Conservation (phyloP, 2,888 invertebrate genomes). For the Taphrorychus bicolor region DNA sequence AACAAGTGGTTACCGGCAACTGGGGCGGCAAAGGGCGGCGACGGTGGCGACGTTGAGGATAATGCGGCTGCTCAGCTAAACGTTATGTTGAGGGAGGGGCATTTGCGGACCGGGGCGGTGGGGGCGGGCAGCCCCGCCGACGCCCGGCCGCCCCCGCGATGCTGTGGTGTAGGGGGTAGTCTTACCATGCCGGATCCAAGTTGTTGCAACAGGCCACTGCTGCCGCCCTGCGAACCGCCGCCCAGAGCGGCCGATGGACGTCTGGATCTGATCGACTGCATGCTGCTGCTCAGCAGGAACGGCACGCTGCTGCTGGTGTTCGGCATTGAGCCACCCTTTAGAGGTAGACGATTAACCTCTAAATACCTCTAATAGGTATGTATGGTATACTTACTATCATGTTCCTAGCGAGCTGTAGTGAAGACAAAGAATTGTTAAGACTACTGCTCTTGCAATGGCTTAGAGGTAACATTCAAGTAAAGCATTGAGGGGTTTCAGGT, state of each 20-base stretch:
- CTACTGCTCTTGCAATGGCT: background rate
- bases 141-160: slow-evolving; percentile 41
- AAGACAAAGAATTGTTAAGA: slow-evolving; percentile 19
- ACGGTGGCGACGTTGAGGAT: slow-evolving; percentile 29
- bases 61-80: slow-evolving; percentile 62
- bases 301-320: slow-evolving; percentile 90
- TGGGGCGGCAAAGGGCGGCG: slow-evolving; percentile 41
- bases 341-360: background rate
- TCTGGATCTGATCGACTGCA: slow-evolving; percentile 78
- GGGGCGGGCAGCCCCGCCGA: slow-evolving; percentile 33
- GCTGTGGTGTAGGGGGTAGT: slow-evolving; percentile 56
- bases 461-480: slow-evolving; percentile 6
- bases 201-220: slow-evolving; percentile 76
- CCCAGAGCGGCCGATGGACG: slow-evolving; percentile 78
- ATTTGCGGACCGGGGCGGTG: slow-evolving; percentile 68
- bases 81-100: slow-evolving; percentile 78
- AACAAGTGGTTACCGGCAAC: slow-evolving; percentile 38
- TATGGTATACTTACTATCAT: slow-evolving; percentile 81
- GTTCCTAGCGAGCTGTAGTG: slow-evolving; percentile 86
- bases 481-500: slow-evolving; percentile 10
- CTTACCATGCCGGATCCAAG: slow-evolving; percentile 95
- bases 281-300: slow-evolving; percentile 80
- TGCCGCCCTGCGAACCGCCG: slow-evolving; percentile 55
- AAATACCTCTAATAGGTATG: background rate
- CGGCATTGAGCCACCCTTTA: slow-evolving; percentile 86